Percentiles rank a stretch among this genome's conserved stretches.
Conservation (phyloP, 2,888 invertebrate species). For the Elmis aenea region DNA sequence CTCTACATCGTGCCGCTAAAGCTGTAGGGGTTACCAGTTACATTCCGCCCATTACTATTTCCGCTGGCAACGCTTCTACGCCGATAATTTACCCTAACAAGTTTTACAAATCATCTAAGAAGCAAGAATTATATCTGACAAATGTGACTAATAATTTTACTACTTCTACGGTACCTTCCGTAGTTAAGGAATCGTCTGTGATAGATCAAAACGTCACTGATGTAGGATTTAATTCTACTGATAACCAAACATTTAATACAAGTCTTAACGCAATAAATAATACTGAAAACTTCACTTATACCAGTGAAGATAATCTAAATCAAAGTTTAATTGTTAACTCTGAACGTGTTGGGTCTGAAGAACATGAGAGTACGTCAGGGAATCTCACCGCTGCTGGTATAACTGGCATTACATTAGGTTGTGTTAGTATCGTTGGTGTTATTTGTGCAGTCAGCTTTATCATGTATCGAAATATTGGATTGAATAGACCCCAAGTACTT, state of each 20-base stretch:
- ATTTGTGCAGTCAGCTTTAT: slow-evolving; percentile 64
- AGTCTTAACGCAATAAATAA: slow-evolving; percentile 31
- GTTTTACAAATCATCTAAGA: slow-evolving; percentile 15
- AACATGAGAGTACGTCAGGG: slow-evolving; percentile 22
- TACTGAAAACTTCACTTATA: slow-evolving; percentile 34
- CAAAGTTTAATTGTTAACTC: slow-evolving; percentile 17
- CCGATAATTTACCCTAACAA: slow-evolving; percentile 8
- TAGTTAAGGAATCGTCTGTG: slow-evolving; percentile 38
- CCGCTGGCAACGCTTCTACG: slow-evolving; percentile 6
- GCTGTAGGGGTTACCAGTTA: slow-evolving; percentile 19
- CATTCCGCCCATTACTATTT: slow-evolving; percentile 30
- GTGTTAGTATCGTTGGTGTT: slow-evolving; percentile 58
- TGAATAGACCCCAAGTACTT: slow-evolving; percentile 78
- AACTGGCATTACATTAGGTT: slow-evolving; percentile 65
- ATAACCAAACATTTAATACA: slow-evolving; percentile 30
- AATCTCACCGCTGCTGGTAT: slow-evolving; percentile 48
- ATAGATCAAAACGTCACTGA: slow-evolving; percentile 37
- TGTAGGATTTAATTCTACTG: slow-evolving; percentile 28
- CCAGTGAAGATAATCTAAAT: slow-evolving; percentile 19
- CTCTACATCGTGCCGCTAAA: slow-evolving; percentile 21
- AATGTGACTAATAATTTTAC: slow-evolving; percentile 17
- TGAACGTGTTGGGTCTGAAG: slow-evolving; percentile 17
- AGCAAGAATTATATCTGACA: slow-evolving; percentile 10
- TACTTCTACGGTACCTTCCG: slow-evolving; percentile 20
- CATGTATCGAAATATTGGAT: slow-evolving; percentile 64